Evolutionary conservation across 2,888 invertebrate genomes (phyloP).

Genomic region (Drosophila helvetica): DNA sequence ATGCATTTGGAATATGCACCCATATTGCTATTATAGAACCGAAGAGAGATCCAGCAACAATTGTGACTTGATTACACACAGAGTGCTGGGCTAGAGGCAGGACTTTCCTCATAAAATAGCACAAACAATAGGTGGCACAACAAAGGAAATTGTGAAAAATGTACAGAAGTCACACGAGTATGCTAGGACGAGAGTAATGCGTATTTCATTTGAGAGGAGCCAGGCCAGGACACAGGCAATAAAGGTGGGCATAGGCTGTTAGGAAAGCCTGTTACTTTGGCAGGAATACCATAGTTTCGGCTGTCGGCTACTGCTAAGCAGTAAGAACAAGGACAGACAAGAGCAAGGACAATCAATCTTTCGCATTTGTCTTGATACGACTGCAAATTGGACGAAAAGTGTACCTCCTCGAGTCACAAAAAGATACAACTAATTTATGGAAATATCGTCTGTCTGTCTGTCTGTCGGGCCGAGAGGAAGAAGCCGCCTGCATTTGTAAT

Average conservation of each 20-base stretch:
- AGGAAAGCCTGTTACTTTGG: not conserved
- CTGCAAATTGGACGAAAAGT: not conserved
- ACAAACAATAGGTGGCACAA: too few relatives aligned
- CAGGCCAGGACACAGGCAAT: not conserved
- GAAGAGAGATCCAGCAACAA: too few relatives aligned
- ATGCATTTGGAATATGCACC: too few relatives aligned
- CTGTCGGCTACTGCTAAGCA: too few relatives aligned
- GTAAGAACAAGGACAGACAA: not conserved
- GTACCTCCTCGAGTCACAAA: not conserved
- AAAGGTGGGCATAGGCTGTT: not conserved
- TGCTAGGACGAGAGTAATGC: too few relatives aligned
- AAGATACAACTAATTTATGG: conserved; percentile 16
- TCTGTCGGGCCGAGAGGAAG: not conserved
- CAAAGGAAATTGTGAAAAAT: too few relatives aligned
- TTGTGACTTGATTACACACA: too few relatives aligned
- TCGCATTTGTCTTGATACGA: not conserved
- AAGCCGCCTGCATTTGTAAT: conserved; percentile 15
- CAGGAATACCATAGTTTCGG: not conserved
- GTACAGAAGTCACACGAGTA: too few relatives aligned
- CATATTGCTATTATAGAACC: too few relatives aligned
- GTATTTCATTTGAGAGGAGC: not conserved
- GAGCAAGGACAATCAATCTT: not conserved
- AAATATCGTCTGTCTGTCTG: not conserved
- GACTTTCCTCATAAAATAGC: too few relatives aligned
- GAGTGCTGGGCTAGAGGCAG: too few relatives aligned